These are phyloP conservation scores for Scolopax mira DNA, from an alignment of 2,113 vertebrate species.

Conservation along the genomic window DNA sequence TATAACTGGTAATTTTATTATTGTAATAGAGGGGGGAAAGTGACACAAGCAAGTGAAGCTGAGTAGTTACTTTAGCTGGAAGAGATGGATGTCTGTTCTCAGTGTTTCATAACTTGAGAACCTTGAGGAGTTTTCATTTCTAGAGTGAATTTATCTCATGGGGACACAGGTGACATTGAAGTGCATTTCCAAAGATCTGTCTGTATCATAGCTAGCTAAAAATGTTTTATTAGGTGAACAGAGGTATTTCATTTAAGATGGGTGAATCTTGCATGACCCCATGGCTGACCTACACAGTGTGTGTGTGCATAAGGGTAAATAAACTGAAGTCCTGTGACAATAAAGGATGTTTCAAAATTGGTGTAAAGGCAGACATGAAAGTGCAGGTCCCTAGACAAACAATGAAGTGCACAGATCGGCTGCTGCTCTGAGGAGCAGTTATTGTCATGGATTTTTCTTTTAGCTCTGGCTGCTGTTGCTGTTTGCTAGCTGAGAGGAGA, in stretches of 20 bases:
- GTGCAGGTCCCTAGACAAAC: neutral
- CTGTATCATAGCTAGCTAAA: neutral
- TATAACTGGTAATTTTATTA: neutral
- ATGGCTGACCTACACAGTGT: neutral
- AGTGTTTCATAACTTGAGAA: neutral
- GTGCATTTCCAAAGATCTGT: neutral
- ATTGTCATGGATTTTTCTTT: neutral
- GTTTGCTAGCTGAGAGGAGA: neutral
- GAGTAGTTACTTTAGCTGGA: neutral
- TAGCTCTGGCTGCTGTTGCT: neutral
- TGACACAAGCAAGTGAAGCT: neutral
- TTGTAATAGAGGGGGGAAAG: neutral
- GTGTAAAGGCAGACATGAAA: neutral
- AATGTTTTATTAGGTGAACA: neutral
- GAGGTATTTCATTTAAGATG: neutral
- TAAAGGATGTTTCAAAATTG: neutral
- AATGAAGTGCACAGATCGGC: rapidly evolving
- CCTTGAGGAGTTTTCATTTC: neutral
- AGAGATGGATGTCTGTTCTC: neutral
- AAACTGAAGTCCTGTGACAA: neutral
- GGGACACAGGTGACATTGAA: neutral
- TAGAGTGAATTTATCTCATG: neutral
- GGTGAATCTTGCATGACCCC: neutral
- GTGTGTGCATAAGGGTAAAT: neutral
- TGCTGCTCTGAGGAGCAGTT: neutral